These are phyloP conservation scores for Anhinga anhinga DNA, from an alignment of 2,113 vertebrate genomes.

Conservation along the genomic window DNA sequence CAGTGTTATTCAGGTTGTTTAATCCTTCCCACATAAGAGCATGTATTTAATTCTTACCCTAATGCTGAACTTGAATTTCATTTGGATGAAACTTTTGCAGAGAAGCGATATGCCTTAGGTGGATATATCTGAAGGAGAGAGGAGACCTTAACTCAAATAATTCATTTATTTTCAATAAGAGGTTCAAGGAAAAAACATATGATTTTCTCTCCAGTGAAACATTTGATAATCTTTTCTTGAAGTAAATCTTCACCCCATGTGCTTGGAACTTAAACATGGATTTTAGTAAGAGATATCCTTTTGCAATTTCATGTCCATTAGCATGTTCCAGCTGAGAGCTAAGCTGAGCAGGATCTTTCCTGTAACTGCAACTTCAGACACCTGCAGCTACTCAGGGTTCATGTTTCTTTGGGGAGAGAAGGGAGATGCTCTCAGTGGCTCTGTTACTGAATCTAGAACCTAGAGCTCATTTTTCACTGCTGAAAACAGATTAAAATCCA, in stretches of 20 bases:
- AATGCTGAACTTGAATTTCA: background rate
- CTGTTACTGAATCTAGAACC: background rate
- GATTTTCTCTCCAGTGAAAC: background rate
- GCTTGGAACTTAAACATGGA: background rate
- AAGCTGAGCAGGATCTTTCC: background rate
- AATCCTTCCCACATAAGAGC: background rate
- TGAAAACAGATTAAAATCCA: background rate
- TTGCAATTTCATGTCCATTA: background rate
- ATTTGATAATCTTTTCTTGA: background rate
- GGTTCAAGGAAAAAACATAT: background rate
- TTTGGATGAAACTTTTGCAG: background rate
- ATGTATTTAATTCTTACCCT: background rate
- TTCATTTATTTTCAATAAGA: background rate
- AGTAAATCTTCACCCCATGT: background rate
- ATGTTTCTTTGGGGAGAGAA: background rate
- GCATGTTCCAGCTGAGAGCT: background rate
- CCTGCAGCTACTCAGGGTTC: fast-evolving
- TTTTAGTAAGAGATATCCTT: background rate
- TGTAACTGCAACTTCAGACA: background rate
- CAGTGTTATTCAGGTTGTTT: background rate
- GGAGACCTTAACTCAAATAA: background rate
- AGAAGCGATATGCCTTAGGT: background rate
- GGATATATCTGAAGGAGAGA: background rate
- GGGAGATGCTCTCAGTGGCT: background rate
- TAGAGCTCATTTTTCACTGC: background rate